Evolutionary conservation across 1,140 invertebrate species (phyloP), one percentile per base, ranked within the genome.

Genomic region (Caenorhabditis tropicalis): DNA sequence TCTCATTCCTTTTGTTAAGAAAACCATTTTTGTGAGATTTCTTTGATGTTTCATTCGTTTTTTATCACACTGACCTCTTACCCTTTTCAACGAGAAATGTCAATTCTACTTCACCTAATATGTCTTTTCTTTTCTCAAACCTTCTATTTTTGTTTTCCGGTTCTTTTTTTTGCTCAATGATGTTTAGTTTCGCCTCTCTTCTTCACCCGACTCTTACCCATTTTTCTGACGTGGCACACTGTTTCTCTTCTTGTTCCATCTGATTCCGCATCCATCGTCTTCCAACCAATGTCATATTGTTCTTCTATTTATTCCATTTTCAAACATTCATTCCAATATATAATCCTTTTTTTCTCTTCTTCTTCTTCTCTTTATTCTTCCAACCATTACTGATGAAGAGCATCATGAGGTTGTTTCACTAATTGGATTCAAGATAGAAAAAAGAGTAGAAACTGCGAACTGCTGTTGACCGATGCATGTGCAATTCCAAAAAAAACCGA

Each of bases 331-430:
- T 74, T 74, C 36, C 36, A 74, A 65, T 31, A 36, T 31, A 65
- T 65, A 65, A 65, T 46, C 36, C 65, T n/a, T 19, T 31, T 2
- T 9, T 65, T 36, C 24, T n/a, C 36, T 31, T 36, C 19, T 15
- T 12, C 10, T 12, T 43, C n/a, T n/a, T n/a, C n/a, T n/a, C n/a
- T n/a, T n/a, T n/a, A n/a, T n/a, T n/a, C n/a, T n/a, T n/a, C n/a
- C 12, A 4, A 6, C 65, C 65, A 74, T 74, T 74, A 74, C 36
- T 15, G 65, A 74, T 43, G 36, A 46, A n/a, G 65, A 74, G 65
- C 65, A 74, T 74, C 65, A 74, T 74, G 65, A 74, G 65, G 65
- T 74, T 74, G 65, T 24, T 33, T 43, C 27, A 27, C 65, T 74
- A 74, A 74, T 74, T 74, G 65, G n/a, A 74, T 74, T 74, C 4